A percentile compares a stretch with the other conserved stretches of the same genome.
Conservation (phyloP, 2,888 invertebrate species). For the Pammene aurita region DNA sequence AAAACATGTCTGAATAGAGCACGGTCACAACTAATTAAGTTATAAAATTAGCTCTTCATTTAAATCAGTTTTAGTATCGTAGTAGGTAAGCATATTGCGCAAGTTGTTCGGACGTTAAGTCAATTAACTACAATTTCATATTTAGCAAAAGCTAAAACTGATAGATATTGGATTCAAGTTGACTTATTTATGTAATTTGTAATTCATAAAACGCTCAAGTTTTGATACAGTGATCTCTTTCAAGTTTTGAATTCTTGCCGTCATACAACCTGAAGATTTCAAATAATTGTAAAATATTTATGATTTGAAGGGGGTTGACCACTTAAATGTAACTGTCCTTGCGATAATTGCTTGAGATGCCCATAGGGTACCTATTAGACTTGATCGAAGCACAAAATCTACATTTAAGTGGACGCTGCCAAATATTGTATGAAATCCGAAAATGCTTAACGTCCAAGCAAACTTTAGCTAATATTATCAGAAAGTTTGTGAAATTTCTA, state of each 20-base stretch:
- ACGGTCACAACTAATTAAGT: constrained; percentile 69
- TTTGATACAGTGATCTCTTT: not conserved
- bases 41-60: constrained; percentile 68
- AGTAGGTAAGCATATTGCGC: constrained; percentile 51
- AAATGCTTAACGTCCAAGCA: constrained; percentile 36
- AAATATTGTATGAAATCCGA: constrained; percentile 1
- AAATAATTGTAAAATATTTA: not conserved
- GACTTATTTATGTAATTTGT: not conserved
- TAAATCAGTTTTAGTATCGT: constrained; percentile 55
- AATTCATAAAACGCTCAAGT: not conserved
- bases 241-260: not conserved
- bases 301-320: not conserved
- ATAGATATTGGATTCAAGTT: too few species aligned
- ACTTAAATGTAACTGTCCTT: not conserved
- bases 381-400: not conserved
- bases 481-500: constrained; percentile 40
- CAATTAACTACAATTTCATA: constrained; percentile 29
- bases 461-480: constrained; percentile 34
- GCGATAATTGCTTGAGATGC: not conserved
- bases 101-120: constrained; percentile 53
- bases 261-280: not conserved
- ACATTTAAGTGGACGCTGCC: constrained; percentile 2
- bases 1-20: constrained; percentile 66
- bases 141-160: constrained; percentile 24
- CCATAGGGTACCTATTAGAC: not conserved